Conservation (phyloP, 37 sponge, comb jelly and placozoan species). For the Petrosia ficiformis region DNA sequence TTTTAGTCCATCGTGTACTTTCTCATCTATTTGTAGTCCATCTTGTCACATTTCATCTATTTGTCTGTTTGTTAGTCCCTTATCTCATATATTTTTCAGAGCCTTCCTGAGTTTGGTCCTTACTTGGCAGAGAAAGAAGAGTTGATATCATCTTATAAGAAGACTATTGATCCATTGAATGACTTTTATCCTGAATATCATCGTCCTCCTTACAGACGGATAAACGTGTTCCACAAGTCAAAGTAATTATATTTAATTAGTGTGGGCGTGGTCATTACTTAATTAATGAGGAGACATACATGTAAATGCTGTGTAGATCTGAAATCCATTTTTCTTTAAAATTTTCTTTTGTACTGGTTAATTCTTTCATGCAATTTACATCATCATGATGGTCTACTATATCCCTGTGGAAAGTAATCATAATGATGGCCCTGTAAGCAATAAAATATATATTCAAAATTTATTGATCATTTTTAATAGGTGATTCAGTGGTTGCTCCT, state of each 20-base stretch:
- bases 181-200: conserved; percentile 53
- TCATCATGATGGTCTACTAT: no score
- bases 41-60: no score
- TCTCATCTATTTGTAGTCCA: no score
- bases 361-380: no score
- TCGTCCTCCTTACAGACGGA: conserved; percentile 59
- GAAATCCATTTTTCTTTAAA: neutral
- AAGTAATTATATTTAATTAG: conserved; percentile 31
- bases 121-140: conserved; percentile 65
- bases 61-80: no score
- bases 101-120: conserved; percentile 84
- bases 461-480: neutral
- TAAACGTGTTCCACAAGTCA: conserved; percentile 68
- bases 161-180: conserved; percentile 24
- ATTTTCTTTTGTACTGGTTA: neutral
- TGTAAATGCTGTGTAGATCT: neutral
- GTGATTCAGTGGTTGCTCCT: conserved; percentile 44
- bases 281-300: neutral
- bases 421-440: no score
- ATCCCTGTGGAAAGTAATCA: no score
- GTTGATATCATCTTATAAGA: conserved; percentile 55
- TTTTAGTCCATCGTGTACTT: no score
- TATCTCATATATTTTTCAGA: no score
- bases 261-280: neutral
- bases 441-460: no score